phyloP scores from a whole-genome alignment of 2,113 vertebrate species.

The Diadophis punctatus region DNA sequence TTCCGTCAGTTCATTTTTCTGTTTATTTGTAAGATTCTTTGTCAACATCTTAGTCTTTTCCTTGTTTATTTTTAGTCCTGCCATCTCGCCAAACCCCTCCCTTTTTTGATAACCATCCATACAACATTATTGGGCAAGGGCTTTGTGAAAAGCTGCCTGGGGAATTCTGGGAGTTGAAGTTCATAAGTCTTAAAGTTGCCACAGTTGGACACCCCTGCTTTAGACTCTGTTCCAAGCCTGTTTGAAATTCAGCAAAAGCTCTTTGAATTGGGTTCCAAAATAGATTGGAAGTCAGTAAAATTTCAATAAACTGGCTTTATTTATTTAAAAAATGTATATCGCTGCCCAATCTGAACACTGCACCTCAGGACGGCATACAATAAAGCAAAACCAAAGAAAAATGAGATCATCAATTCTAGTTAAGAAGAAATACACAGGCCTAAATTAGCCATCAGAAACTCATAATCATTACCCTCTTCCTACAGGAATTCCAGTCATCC shows the following conservation, averaged over 20 bases:
- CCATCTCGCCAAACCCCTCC: no score
- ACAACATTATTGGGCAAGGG: neutral
- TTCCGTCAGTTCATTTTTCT: no score
- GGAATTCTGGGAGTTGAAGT: no score
- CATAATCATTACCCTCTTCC: neutral
- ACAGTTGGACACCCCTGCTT: no score
- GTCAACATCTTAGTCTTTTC: no score
- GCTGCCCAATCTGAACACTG: neutral
- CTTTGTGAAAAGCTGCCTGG: neutral
- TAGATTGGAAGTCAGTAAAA: neutral
- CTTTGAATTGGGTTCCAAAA: neutral
- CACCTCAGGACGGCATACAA: neutral
- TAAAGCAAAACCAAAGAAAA: neutral
- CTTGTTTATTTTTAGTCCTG: no score
- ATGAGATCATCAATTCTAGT: neutral
- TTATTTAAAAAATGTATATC: neutral
- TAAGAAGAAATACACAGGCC: neutral
- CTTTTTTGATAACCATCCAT: neutral
- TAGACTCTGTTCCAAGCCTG: no score
- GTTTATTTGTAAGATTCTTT: no score
- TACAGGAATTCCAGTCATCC: neutral
- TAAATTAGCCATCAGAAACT: neutral
- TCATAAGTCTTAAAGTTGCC: no score
- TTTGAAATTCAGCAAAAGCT: neutral
- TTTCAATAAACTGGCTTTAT: neutral